Conservation (phyloP, 2,888 invertebrate genomes). For the Aporophyla lueneburgensis region DNA sequence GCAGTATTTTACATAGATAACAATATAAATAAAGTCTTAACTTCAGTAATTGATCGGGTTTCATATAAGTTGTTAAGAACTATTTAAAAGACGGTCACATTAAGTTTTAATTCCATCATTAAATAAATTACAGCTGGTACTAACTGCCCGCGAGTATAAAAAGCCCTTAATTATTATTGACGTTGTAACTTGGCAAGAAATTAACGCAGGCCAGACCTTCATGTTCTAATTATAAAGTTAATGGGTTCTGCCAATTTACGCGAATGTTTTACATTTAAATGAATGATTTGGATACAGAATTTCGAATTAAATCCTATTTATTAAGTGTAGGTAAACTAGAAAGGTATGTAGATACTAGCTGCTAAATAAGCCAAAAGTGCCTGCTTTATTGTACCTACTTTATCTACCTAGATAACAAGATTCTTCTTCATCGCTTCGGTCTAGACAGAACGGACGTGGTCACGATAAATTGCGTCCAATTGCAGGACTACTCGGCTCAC, state of each 20-base stretch:
- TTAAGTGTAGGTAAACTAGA: not conserved
- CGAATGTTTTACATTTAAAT: slow-evolving; percentile 13
- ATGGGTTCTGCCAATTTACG: slow-evolving; percentile 7
- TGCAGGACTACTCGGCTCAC: not conserved
- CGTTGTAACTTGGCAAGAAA: slow-evolving; percentile 18
- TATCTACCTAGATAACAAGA: not conserved
- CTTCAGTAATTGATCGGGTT: not conserved
- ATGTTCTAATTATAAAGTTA: slow-evolving; percentile 27
- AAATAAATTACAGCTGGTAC: not conserved
- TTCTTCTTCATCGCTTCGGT: not conserved
- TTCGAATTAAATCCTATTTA: not conserved
- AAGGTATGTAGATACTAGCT: not conserved
- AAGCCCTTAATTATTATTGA: slow-evolving; percentile 16
- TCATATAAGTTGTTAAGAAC: slow-evolving; percentile 1
- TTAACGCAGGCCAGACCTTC: slow-evolving; percentile 15
- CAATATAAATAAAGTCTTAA: not conserved
- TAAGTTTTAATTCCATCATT: slow-evolving; percentile 15
- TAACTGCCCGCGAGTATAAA: not conserved
- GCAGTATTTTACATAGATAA: not conserved
- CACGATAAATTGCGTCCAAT: not conserved
- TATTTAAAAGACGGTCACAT: not conserved
- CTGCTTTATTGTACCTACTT: not conserved
- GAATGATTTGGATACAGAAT: not conserved
- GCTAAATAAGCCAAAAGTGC: not conserved
- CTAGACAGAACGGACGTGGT: not conserved